phyloP scores from a whole-genome alignment of 2,113 vertebrate species.

The Percina caprodes region DNA sequence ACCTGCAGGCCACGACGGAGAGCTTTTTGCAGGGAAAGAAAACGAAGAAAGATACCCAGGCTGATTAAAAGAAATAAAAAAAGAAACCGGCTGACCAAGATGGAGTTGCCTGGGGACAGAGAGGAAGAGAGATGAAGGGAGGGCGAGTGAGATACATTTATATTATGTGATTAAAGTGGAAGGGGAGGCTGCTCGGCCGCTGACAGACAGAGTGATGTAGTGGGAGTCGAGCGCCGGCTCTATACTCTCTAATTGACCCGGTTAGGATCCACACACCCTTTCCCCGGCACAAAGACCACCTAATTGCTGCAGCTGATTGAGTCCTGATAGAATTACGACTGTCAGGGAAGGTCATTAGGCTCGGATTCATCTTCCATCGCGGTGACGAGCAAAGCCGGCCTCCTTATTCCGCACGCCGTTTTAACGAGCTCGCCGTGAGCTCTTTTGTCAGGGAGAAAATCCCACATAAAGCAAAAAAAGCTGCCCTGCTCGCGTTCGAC shows the following conservation, averaged over 20 bases:
- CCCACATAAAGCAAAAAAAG: slow-evolving; percentile 49
- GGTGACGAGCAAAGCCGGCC: slow-evolving; percentile 42
- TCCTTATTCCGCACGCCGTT: slow-evolving; percentile 50
- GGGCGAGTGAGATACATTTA: slow-evolving; percentile 70
- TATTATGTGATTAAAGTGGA: slow-evolving; percentile 73
- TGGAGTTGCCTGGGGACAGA: slow-evolving; percentile 56
- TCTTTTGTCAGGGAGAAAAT: slow-evolving; percentile 59
- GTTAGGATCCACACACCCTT: slow-evolving; percentile 76
- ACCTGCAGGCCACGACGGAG: slow-evolving; percentile 29
- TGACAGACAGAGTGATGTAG: slow-evolving; percentile 69
- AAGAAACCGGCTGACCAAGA: slow-evolving; percentile 32
- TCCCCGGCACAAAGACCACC: slow-evolving; percentile 73
- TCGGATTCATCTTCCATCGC: slow-evolving; percentile 71
- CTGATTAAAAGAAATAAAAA: slow-evolving; percentile 34
- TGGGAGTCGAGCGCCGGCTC: slow-evolving; percentile 60
- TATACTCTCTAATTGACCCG: slow-evolving; percentile 79
- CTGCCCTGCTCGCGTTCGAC: not conserved
- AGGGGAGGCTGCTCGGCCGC: slow-evolving; percentile 24
- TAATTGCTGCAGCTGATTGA: slow-evolving; percentile 83
- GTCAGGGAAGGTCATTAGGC: slow-evolving; percentile 82
- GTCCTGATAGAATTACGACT: slow-evolving; percentile 83
- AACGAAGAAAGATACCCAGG: not conserved
- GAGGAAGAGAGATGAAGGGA: slow-evolving; percentile 59
- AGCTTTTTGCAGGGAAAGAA: slow-evolving; percentile 21
- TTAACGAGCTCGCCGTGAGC: slow-evolving; percentile 66